Percentiles rank a stretch among this genome's conserved stretches.
Conservation (phyloP, 2,797 vertebrate species). For the Ammospiza maritima region DNA sequence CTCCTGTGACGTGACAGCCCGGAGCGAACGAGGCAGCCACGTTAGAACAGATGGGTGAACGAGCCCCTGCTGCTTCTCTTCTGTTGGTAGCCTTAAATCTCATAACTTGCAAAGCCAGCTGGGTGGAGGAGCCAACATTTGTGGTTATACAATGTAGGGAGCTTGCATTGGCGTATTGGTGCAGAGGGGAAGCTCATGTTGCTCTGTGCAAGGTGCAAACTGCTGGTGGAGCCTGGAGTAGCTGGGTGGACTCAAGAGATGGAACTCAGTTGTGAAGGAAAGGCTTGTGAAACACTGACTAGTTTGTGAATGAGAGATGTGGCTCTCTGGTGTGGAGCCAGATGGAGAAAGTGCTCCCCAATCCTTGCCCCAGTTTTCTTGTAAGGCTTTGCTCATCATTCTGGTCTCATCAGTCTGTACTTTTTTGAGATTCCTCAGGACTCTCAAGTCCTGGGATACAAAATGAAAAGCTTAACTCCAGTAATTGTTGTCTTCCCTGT, state of each 20-base stretch:
- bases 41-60: not conserved
- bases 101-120: not conserved
- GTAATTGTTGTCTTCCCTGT: not conserved
- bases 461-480: not conserved
- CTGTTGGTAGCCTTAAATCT: not conserved
- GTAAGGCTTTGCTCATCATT: not conserved
- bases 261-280: not conserved
- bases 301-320: not conserved
- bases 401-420: not conserved
- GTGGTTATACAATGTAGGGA: not conserved
- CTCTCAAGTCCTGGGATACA: not conserved
- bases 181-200: not conserved
- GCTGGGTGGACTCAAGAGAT: accelerated
- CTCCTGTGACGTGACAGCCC: not conserved
- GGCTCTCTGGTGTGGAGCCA: not conserved
- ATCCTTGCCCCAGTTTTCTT: accelerated
- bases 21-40: not conserved
- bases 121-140: not conserved
- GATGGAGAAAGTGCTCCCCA: not conserved
- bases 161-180: not conserved
- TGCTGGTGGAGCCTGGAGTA: not conserved
- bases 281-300: accelerated
- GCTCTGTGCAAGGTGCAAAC: not conserved
- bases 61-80: not conserved
- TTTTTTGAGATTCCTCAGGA: not conserved